Evolutionary conservation across 64 coral and sea anemone genomes (phyloP).

Genomic region (Stichodactyla helianthus): DNA sequence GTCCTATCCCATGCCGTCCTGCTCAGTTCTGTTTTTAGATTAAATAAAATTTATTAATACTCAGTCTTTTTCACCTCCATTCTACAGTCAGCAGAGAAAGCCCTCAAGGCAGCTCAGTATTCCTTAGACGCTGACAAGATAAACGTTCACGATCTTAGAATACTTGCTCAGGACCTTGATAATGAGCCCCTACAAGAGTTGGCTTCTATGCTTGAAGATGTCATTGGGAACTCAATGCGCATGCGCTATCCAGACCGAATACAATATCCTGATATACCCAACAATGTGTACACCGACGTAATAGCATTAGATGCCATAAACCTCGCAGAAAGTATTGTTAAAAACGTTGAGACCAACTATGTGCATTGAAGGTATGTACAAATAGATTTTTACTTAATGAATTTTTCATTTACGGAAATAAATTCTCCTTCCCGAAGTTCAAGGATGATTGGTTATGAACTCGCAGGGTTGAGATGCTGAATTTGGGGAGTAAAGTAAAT

Average conservation of each 20-base stretch:
- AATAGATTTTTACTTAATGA: no score
- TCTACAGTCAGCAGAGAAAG: slow-evolving; percentile 73
- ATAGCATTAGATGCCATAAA: slow-evolving; percentile 20
- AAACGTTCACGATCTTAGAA: slow-evolving; percentile 37
- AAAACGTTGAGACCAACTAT: slow-evolving; percentile 6
- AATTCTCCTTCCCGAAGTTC: no score
- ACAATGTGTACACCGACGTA: slow-evolving; percentile 50
- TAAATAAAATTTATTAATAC: no score
- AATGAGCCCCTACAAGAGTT: slow-evolving; percentile 27
- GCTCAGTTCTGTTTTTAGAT: no score
- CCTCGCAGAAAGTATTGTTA: slow-evolving; percentile 28
- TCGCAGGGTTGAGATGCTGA: no score
- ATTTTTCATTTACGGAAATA: no score
- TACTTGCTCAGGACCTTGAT: slow-evolving; percentile 33
- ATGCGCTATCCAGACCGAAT: slow-evolving; percentile 75
- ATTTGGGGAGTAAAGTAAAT: no score
- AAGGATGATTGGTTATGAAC: no score
- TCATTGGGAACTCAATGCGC: slow-evolving; percentile 46
- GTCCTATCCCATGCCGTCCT: no score
- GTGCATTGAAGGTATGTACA: not conserved
- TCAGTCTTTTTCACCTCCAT: not conserved
- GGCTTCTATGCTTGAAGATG: slow-evolving; percentile 8
- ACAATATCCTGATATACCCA: slow-evolving; percentile 47
- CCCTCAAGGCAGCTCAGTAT: slow-evolving; percentile 69
- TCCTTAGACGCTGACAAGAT: slow-evolving; percentile 55